A percentile compares a stretch with the other conserved stretches of the same genome.
These are phyloP conservation scores for Hydropsyche betteni DNA, from an alignment of 2,888 invertebrate species.

Conservation along the genomic window DNA sequence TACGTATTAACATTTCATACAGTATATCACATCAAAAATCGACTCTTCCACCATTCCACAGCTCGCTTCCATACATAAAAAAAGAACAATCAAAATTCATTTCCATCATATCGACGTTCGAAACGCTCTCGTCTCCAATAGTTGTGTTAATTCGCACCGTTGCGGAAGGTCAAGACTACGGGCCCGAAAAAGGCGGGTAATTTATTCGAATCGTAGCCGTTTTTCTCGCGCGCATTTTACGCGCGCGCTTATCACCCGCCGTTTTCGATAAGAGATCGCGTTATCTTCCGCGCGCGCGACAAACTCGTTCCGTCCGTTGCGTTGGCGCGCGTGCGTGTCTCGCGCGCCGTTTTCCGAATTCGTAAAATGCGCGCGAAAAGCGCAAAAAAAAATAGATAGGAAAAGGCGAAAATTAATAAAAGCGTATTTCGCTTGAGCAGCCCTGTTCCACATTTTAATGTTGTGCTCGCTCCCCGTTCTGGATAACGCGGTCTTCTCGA, in stretches of 20 bases:
- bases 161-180: too few species aligned
- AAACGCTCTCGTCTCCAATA: too few species aligned
- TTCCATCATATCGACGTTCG: too few species aligned
- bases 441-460: constrained; percentile 41
- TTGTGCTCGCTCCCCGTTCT: constrained; percentile 39
- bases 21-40: too few species aligned
- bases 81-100: too few species aligned
- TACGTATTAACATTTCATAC: too few species aligned
- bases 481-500: constrained; percentile 41
- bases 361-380: background rate
- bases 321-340: background rate
- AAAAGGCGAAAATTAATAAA: too few species aligned
- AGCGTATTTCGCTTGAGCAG: constrained; percentile 15
- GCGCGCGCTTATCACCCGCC: background rate
- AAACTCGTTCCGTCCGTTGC: too few species aligned
- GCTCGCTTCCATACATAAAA: too few species aligned
- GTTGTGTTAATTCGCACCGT: too few species aligned
- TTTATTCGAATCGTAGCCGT: constrained; percentile 14
- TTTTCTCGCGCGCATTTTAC: constrained; percentile 10
- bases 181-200: background rate
- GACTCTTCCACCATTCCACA: too few species aligned
- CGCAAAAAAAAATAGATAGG: too few species aligned
- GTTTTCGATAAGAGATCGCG: background rate
- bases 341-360: background rate
- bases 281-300: background rate